Evolutionary conservation across 2,888 invertebrate species (phyloP), one percentile per base, ranked within the genome.

Genomic region (Dichetophora obliterata): DNA sequence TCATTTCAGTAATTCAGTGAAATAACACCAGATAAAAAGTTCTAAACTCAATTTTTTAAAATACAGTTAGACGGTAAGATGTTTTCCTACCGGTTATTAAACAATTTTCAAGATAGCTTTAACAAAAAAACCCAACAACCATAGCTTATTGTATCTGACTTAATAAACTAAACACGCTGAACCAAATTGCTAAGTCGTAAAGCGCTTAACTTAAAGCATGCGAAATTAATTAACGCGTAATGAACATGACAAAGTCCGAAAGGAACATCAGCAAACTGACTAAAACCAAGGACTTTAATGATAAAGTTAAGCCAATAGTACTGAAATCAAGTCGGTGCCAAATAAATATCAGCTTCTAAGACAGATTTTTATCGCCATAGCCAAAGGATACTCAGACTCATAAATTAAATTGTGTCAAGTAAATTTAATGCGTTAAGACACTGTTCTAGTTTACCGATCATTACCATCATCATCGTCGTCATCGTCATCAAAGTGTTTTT

Each of bases 311-410:
- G 43, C 11, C 43, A 22, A 54, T 19, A 22, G 19, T 54, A 54
- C 24, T 27, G 14, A 43, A 59, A 59, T 27, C 27, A 27, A 59
- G 59, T 14, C 24, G 59, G 59, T 59, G 27, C 27, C 59, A 59
- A 59, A 59, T 59, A 59, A 59, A 65, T n/a, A 37, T 16, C 63
- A 65, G 34, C 16, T 37, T n/a, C 24, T 65, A 65, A 65, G 37
- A 65, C 19, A 19, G 8, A 65, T 34, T 65, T 65, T 65, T 65
- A 65, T 65, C n/a, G 31, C 63, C 24, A 9, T 34, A 27, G 19
- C 63, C 9, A 31, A 34, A 19, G 31, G 63, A 31, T 37, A 19
- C 22, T 4, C 19, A 65, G 63, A 37, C 63, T 16, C 31, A 65
- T 65, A 65, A 65, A 65, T 65, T 37, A n/a, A 34, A 65, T 37